A percentile compares a stretch with the other conserved stretches of the same genome.
phyloP scores from a whole-genome alignment of 2,888 invertebrate genomes.

The Ophraella communa region DNA sequence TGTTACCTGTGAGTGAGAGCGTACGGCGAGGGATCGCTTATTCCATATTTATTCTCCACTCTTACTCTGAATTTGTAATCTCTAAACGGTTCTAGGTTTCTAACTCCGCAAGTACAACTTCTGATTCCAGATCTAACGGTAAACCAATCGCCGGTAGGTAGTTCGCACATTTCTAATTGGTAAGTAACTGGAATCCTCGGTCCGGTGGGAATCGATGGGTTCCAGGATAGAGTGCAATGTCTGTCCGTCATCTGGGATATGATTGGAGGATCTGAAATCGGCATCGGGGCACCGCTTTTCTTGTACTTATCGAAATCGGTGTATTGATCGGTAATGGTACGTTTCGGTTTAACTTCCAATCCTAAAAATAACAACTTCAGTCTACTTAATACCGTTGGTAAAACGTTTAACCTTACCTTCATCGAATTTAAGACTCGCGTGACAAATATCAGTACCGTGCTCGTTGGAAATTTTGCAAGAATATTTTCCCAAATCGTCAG shows the following conservation, averaged over 20 bases:
- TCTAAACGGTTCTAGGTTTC: constrained; percentile 87
- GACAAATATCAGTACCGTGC: constrained; percentile 82
- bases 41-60: constrained; percentile 95
- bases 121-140: constrained; percentile 84
- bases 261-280: constrained; percentile 88
- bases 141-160: constrained; percentile 93
- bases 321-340: constrained; percentile 79
- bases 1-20: constrained; percentile 74
- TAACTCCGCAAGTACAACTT: constrained; percentile 88
- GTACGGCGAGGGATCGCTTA: constrained; percentile 94
- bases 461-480: constrained; percentile 82
- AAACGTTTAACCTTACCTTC: constrained; percentile 48
- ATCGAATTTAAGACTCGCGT: constrained; percentile 78
- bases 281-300: constrained; percentile 83
- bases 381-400: not conserved
- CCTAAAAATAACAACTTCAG: constrained; percentile 33
- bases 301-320: constrained; percentile 84
- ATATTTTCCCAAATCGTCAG: constrained; percentile 85
- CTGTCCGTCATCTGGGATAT: constrained; percentile 92
- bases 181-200: constrained; percentile 92
- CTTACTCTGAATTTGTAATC: constrained; percentile 96
- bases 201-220: constrained; percentile 87
- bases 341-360: constrained; percentile 71
- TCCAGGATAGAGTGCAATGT: constrained; percentile 90
- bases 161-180: constrained; percentile 91